A percentile compares a stretch with the other conserved stretches of the same genome.
Evolutionary conservation across 2,113 vertebrate genomes (phyloP).

Genomic region (Microcebus ravelobensis): DNA sequence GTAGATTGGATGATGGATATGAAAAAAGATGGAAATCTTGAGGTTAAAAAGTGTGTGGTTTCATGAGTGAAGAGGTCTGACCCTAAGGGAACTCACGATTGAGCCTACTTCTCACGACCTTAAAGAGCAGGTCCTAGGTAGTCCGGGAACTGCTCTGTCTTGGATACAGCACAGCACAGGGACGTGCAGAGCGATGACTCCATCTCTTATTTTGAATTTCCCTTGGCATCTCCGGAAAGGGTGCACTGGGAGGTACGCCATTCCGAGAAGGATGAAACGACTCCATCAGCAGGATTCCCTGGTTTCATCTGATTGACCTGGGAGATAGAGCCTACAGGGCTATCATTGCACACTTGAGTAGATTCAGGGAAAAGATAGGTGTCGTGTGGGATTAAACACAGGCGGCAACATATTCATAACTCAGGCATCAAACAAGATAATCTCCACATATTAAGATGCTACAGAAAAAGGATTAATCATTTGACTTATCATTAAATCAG

Average conservation of each 20-base stretch:
- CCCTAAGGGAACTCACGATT: background rate
- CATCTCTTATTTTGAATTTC: background rate
- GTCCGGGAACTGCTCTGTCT: background rate
- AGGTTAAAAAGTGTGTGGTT: background rate
- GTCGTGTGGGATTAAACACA: background rate
- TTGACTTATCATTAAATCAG: background rate
- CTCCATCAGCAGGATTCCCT: background rate
- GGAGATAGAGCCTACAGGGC: background rate
- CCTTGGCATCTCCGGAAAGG: background rate
- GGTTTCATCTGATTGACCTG: background rate
- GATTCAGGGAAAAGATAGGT: background rate
- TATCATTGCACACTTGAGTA: background rate
- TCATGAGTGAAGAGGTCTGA: background rate
- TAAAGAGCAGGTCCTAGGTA: background rate
- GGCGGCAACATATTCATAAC: background rate
- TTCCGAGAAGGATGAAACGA: background rate
- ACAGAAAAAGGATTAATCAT: background rate
- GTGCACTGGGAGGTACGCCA: fast-evolving
- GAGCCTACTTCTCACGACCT: background rate
- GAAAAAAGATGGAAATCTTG: background rate
- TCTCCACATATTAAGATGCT: background rate
- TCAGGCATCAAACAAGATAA: background rate
- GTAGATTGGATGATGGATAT: background rate
- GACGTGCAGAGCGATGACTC: fast-evolving
- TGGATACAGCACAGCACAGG: background rate